Evolutionary conservation across 2,888 invertebrate species (phyloP), one percentile per base, ranked within the genome.

Genomic region (Trichogramma dendrolimi): DNA sequence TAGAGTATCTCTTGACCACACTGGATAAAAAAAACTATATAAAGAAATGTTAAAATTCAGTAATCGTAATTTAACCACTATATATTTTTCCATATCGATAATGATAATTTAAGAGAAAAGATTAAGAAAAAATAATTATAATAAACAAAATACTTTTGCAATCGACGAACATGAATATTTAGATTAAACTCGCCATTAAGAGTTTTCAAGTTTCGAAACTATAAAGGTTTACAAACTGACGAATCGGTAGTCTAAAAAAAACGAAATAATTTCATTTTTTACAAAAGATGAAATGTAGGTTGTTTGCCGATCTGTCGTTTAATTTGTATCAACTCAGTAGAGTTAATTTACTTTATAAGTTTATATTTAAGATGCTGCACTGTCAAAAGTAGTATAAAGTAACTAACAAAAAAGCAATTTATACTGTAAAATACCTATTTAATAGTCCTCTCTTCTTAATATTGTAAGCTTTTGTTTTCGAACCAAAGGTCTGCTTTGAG

Each of bases 11-110:
- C 63, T 64, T 64, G 66, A 66, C 64, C 64, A 66, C 59, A 58
- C 54, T 64, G 48, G 56, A 64, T 59, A 40, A 57, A 47, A 55
- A 56, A 47, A 47, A 63, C 46, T 60, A 63, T 60, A 52, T 27
- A 61, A 61, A 52, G 58, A 65, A 66, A 60, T 60, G 50, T 66
- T 64, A 58, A 64, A 64, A 64, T 63, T 66, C 61, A 58, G 58
- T 66, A 63, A 61, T 58, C 63, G 53, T 63, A 66, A 66, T 61
- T 66, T 64, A 64, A 66, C 64, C 61, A 64, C 62, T 66, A 66
- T 66, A 66, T 66, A 66, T 66, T 66, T 66, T 66, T 66, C 66
- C 66, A 66, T 66, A 66, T 66, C 63, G 63, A 66, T 66, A 66
- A 61, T 63, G 61, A 62, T 66, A 64, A 63, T 63, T 62, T 64